A percentile compares a stretch with the other conserved stretches of the same genome.
These are phyloP conservation scores for Plagodis pulveraria DNA, from an alignment of 2,888 invertebrate genomes.

Conservation along the genomic window DNA sequence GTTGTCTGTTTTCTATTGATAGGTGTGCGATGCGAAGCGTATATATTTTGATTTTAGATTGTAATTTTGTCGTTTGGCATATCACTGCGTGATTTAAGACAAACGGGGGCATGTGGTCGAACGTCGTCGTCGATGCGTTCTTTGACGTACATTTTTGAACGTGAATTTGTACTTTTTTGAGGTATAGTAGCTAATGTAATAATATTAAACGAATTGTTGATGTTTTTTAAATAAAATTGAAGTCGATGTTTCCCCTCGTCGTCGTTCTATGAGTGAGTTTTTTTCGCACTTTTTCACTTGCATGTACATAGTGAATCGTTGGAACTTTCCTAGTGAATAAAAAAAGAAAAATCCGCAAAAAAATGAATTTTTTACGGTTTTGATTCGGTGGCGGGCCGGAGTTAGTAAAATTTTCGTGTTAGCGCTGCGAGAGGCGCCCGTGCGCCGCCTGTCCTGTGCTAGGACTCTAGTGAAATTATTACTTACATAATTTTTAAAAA, in stretches of 20 bases:
- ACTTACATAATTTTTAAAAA: slow-evolving; percentile 46
- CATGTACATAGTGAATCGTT: slow-evolving; percentile 68
- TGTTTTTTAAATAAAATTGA: slow-evolving; percentile 37
- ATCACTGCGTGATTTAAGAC: slow-evolving; percentile 67
- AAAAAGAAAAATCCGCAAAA: slow-evolving; percentile 66
- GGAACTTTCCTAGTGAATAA: slow-evolving; percentile 56
- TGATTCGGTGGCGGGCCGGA: slow-evolving; percentile 41
- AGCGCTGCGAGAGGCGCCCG: slow-evolving; percentile 17
- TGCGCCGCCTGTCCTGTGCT: slow-evolving; percentile 38
- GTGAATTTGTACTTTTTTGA: slow-evolving; percentile 37
- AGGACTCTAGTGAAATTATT: slow-evolving; percentile 61
- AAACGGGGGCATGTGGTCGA: slow-evolving; percentile 58
- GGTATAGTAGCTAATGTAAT: slow-evolving; percentile 39
- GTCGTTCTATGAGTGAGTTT: slow-evolving; percentile 61
- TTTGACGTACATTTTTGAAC: slow-evolving; percentile 35
- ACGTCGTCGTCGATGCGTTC: slow-evolving; percentile 21
- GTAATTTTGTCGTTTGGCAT: slow-evolving; percentile 65
- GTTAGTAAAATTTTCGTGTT: slow-evolving; percentile 35
- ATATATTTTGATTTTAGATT: slow-evolving; percentile 38
- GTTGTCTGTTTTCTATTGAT: slow-evolving; percentile 61
- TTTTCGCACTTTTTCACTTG: slow-evolving; percentile 66
- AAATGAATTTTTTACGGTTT: slow-evolving; percentile 64
- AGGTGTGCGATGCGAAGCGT: slow-evolving; percentile 40
- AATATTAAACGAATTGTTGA: slow-evolving; percentile 39
- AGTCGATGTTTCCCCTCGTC: slow-evolving; percentile 40